Evolutionary conservation across 2,888 invertebrate species (phyloP).

Genomic region (Therioaphis trifolii): DNA sequence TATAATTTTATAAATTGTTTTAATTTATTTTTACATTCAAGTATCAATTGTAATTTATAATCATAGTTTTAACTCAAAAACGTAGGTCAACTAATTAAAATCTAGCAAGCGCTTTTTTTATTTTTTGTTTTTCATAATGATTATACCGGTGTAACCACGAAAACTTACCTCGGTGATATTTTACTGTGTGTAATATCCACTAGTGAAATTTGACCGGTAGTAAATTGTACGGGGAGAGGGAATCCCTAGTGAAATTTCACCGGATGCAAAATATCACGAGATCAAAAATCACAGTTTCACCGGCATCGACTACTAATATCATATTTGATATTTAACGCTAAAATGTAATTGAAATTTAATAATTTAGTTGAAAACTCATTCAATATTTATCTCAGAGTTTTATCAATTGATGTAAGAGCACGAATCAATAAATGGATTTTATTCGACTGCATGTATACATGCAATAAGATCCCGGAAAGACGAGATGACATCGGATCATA

Average conservation of each 20-base stretch:
- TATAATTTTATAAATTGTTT: neutral
- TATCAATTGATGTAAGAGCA: neutral
- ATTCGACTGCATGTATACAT: neutral
- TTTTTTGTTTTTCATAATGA: neutral
- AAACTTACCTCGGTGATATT: too few species aligned
- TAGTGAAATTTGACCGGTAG: too few species aligned
- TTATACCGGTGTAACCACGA: neutral
- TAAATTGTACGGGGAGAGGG: too few species aligned
- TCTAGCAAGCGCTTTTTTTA: neutral
- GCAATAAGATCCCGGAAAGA: neutral
- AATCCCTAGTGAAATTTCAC: too few species aligned
- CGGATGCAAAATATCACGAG: too few species aligned
- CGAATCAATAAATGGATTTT: neutral
- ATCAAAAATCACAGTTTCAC: too few species aligned
- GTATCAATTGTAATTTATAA: neutral
- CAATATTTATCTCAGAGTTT: neutral
- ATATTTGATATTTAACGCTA: too few species aligned
- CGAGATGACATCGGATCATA: neutral
- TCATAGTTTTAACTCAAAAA: neutral
- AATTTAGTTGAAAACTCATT: neutral
- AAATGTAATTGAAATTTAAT: slow-evolving; percentile 14
- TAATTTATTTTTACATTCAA: neutral
- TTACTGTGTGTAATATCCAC: too few species aligned
- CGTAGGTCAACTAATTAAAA: neutral
- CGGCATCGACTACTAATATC: too few species aligned